A percentile compares a stretch with the other conserved stretches of the same genome.
phyloP scores from a whole-genome alignment of 2,888 invertebrate species.

The Petrolisthes manimaculis region DNA sequence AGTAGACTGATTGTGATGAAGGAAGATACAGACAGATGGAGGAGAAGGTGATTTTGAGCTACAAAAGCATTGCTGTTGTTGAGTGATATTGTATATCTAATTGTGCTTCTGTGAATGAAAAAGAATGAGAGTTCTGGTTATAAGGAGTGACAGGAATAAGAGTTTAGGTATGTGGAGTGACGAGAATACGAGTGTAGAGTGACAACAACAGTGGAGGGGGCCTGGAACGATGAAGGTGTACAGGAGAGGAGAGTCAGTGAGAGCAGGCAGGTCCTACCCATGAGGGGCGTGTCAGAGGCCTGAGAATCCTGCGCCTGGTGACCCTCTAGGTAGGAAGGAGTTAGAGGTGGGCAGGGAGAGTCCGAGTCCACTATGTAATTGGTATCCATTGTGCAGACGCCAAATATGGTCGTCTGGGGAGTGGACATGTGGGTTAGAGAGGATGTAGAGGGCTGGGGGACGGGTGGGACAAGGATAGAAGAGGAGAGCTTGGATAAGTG shows the following conservation, averaged over 20 bases:
- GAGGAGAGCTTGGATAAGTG: background rate
- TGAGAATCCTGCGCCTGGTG: slow-evolving; percentile 28
- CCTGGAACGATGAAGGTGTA: background rate
- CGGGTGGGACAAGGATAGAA: background rate
- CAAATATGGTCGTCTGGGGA: slow-evolving; percentile 53
- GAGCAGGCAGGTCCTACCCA: slow-evolving; percentile 50
- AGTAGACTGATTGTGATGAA: too few species aligned
- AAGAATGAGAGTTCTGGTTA: too few species aligned
- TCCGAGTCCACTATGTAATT: slow-evolving; percentile 59
- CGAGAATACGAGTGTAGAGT: background rate
- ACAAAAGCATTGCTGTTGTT: too few species aligned
- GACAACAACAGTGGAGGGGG: background rate
- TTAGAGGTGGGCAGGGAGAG: slow-evolving; percentile 48
- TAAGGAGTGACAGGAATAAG: background rate
- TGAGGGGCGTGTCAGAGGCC: slow-evolving; percentile 34
- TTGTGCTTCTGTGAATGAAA: too few species aligned
- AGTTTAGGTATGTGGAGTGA: background rate
- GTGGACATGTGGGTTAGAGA: background rate
- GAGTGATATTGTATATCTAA: too few species aligned
- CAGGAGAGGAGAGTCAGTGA: background rate
- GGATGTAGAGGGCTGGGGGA: background rate
- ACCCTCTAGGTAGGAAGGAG: slow-evolving; percentile 44
- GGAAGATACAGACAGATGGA: too few species aligned
- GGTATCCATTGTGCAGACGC: slow-evolving; percentile 61
- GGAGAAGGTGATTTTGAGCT: too few species aligned